Evolutionary conservation across 2,888 invertebrate species (phyloP), one percentile per base, ranked within the genome.

Genomic region (Hyles lineata): DNA sequence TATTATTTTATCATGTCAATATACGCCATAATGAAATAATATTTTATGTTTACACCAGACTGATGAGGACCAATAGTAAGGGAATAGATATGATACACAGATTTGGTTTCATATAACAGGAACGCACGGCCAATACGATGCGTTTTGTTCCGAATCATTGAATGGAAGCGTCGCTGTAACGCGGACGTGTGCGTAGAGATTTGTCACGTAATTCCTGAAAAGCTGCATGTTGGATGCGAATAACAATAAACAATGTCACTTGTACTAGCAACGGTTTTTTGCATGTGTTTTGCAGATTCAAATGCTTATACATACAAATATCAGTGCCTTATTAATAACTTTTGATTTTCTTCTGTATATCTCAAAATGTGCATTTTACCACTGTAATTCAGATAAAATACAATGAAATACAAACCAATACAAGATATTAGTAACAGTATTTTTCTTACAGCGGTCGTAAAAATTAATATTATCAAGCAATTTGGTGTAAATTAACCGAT

Each of bases 61-160:
- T 11, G 0, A 15, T 11, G 43, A 43, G 1, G 43, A 43, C 3
- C 11, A 35, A 23, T 74, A 21, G 85, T 85, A 83, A 70, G 80
- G 78, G 73, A 77, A 77, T 75, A 71, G 78, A 77, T 80, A 78
- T 81, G 81, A 80, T 80, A 79, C 79, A 80, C 78, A 81, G 79
- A 79, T 82, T 83, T 79, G 78, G 76, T 78, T 77, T 76, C 80
- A 77, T 80, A 83, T 83, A 83, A 80, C 79, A 77, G 75, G 72
- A 77, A 77, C 78, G 78, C 76, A 77, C 79, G 74, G 80, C 76
- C 79, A 78, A 76, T 76, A 76, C 78, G 78, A 75, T 82, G 74
- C 79, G 76, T 81, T 84, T 84, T 80, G 82, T 80, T 73, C 75
- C 76, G 76, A 81, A 71, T 77, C 80, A 82, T 76, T 83, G 81